Evolutionary conservation across 2,888 invertebrate species (phyloP), one percentile per base, ranked within the genome.

Genomic region (Cybosia mesomella): DNA sequence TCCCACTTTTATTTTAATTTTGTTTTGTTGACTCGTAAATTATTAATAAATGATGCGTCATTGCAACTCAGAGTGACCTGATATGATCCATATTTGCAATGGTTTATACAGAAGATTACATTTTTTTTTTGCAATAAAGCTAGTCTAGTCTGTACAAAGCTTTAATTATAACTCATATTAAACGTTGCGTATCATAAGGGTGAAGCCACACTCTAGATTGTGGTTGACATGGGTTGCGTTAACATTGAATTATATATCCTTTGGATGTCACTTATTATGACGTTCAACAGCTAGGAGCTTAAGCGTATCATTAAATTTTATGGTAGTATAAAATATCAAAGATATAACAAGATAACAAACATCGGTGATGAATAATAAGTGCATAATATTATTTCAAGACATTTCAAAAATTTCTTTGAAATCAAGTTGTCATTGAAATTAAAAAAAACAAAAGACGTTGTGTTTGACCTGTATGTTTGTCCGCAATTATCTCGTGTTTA

Each of bases 171-270:
- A 49, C 54, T 59, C 62, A 54, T 61, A 65, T 61, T 66, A 64
- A 64, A 55, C 59, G 58, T 58, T 58, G n/a, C 63, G 59, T 67
- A 63, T 63, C 39, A 53, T 67, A 58, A 58, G 57, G 62, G 69
- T 58, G 49, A 69, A 58, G 34, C 58, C 53, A 58, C 58, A 59
- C 66, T 66, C 43, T 32, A 70, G 66, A 66, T 70, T 59, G 63
- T 62, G 63, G 62, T 24, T 70, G 69, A 70, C 69, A 70, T 63
- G 69, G 69, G 66, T 70, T 21, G 61, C 63, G 68, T 71, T 71
- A 77, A 77, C 66, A 79, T 77, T 80, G 69, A 79, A 75, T 77
- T 75, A 80, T 80, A 80, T 72, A 73, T 66, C 55, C 65, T 73
- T 71, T 72, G 70, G 70, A 77, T 70, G 68, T 69, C 53, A 65